These are phyloP conservation scores for Xenentodon cancila DNA, from an alignment of 2,797 vertebrate genomes.

Conservation along the genomic window DNA sequence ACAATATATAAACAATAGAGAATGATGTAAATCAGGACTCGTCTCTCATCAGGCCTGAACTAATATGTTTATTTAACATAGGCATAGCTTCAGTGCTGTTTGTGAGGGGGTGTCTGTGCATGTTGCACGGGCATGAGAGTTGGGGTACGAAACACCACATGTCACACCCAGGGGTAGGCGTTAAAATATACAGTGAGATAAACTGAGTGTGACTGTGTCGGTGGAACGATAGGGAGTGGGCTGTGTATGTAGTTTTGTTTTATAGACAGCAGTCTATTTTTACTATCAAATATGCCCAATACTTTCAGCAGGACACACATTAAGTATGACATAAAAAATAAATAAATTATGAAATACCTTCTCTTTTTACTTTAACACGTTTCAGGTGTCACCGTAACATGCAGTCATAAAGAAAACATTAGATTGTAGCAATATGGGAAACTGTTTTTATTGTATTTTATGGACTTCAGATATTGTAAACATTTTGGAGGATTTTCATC, in stretches of 20 bases:
- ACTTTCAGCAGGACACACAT: constrained; percentile 28
- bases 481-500: not conserved
- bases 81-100: not conserved
- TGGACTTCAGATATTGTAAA: not conserved
- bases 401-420: too few relatives aligned
- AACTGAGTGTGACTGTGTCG: constrained; percentile 75
- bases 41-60: not conserved
- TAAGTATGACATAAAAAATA: not conserved
- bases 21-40: constrained; percentile 53
- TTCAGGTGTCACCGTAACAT: too few relatives aligned
- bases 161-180: constrained; percentile 72
- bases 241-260: constrained; percentile 39
- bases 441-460: not conserved
- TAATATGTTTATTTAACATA: too few relatives aligned
- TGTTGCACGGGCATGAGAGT: constrained; percentile 19
- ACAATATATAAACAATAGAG: constrained; percentile 62
- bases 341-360: too few relatives aligned
- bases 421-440: not conserved
- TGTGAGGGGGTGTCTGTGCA: constrained; percentile 23
- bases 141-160: constrained; percentile 63
- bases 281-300: constrained; percentile 22
- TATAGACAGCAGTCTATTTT: constrained; percentile 69
- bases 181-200: constrained; percentile 85
- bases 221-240: constrained; percentile 63
- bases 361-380: too few relatives aligned